phyloP scores from a whole-genome alignment of 2,113 vertebrate species.

The Nipponia nippon region DNA sequence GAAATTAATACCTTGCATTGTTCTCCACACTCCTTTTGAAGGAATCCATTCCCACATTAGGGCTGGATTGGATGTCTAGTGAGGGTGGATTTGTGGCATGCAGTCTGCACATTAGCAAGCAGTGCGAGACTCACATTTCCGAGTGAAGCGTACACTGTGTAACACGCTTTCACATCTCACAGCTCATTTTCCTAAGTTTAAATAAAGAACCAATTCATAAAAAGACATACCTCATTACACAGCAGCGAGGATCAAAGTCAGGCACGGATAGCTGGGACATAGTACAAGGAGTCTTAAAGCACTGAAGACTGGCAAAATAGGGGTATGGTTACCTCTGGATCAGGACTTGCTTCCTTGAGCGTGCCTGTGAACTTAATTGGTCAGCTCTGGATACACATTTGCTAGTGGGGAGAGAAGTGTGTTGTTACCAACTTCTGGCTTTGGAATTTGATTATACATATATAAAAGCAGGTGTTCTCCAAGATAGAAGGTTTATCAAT shows the following conservation, averaged over 20 bases:
- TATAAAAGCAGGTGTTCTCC: neutral
- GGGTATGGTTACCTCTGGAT: neutral
- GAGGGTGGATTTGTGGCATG: neutral
- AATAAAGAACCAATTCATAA: neutral
- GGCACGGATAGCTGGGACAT: neutral
- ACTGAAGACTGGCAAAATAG: neutral
- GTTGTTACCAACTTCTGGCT: neutral
- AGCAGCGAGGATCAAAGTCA: neutral
- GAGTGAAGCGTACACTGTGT: neutral
- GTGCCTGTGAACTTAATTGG: neutral
- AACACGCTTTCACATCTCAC: neutral
- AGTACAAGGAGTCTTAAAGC: neutral
- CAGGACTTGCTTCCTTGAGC: fast-evolving
- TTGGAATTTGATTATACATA: neutral
- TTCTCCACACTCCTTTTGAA: neutral
- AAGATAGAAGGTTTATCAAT: neutral
- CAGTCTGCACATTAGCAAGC: neutral
- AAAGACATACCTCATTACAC: neutral
- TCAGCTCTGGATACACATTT: neutral
- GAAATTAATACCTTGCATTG: neutral
- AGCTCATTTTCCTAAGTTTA: neutral
- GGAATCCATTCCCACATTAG: neutral
- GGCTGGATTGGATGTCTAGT: neutral
- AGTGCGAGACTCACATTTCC: fast-evolving
- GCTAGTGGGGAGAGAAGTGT: neutral